phyloP scores from a whole-genome alignment of 2,113 vertebrate species.

The Todiramphus chloris region DNA sequence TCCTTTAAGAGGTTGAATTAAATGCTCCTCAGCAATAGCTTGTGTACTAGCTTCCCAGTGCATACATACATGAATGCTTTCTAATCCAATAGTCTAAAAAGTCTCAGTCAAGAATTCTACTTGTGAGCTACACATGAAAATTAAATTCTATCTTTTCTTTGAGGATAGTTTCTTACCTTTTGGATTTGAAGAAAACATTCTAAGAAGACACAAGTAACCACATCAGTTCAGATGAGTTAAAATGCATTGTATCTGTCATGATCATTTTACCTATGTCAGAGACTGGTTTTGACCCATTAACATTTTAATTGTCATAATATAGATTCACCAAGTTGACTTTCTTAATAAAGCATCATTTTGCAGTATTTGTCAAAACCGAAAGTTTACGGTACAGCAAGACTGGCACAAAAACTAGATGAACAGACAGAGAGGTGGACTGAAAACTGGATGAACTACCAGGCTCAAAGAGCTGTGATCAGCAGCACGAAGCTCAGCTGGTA shows the following conservation, averaged over 20 bases:
- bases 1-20: neutral
- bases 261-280: neutral
- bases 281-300: neutral
- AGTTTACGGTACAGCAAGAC: neutral
- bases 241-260: rapidly evolving
- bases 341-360: neutral
- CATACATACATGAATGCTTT: neutral
- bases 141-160: neutral
- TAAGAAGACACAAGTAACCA: neutral
- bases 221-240: neutral
- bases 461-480: neutral
- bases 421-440: neutral
- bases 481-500: neutral
- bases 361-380: neutral
- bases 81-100: neutral
- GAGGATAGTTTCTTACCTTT: neutral
- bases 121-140: neutral
- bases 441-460: neutral
- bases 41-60: neutral
- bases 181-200: neutral
- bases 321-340: neutral
- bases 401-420: neutral
- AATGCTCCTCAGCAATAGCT: neutral
- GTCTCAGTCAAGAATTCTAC: neutral
- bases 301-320: neutral